Percentiles rank a stretch among this genome's conserved stretches.
Evolutionary conservation across 2,888 invertebrate species (phyloP).

Genomic region (Deroplatys truncata): DNA sequence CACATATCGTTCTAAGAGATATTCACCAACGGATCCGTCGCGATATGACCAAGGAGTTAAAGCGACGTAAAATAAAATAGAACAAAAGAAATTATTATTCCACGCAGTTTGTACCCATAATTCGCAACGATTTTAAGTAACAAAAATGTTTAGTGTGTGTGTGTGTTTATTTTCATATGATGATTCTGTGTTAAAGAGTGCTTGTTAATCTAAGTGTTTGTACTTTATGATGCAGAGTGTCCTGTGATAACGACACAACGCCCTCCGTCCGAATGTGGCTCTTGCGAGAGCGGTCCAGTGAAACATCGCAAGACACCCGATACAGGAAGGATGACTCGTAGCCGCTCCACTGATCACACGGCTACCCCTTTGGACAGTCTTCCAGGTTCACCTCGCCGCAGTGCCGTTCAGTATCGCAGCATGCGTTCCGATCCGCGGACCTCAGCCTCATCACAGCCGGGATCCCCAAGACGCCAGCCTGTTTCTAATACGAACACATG

Average conservation of each 20-base stretch:
- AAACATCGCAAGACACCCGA: neutral
- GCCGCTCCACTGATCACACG: conserved; percentile 19
- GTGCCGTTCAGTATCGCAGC: conserved; percentile 43
- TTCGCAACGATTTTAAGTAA: too few species aligned
- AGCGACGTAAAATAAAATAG: too few species aligned
- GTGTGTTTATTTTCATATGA: too few species aligned
- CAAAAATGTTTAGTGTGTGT: too few species aligned
- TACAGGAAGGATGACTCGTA: conserved; percentile 22
- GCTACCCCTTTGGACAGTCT: neutral
- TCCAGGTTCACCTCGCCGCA: conserved; percentile 33
- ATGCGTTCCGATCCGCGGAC: conserved; percentile 37
- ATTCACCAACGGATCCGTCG: too few species aligned
- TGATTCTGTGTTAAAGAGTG: too few species aligned
- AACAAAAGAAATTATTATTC: too few species aligned
- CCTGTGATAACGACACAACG: neutral
- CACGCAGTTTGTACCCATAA: too few species aligned
- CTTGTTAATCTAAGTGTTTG: neutral
- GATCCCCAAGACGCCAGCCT: neutral
- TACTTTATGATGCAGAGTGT: neutral
- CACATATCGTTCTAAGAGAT: too few species aligned
- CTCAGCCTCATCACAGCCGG: neutral
- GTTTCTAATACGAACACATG: conserved; percentile 60
- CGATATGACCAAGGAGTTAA: too few species aligned
- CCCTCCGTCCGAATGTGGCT: neutral
- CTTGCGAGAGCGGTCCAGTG: neutral